Percentiles rank a stretch among this genome's conserved stretches.
phyloP scores from a whole-genome alignment of 2,888 invertebrate species.

The Drosophila pullipes region DNA sequence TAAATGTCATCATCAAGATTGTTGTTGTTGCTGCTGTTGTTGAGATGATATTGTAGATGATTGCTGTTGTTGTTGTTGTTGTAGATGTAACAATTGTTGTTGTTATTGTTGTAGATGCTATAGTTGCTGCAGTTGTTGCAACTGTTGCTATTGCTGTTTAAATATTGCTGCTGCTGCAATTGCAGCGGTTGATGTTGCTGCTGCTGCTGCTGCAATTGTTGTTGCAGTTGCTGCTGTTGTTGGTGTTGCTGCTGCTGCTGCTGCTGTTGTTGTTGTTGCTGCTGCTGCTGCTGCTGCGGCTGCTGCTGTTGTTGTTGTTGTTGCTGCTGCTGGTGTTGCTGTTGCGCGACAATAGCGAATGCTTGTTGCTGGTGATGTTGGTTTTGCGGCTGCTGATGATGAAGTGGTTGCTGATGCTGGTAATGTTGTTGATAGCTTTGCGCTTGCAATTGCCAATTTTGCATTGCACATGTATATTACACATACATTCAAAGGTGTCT shows the following conservation, averaged over 20 bases:
- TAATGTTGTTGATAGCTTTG: slow-evolving; percentile 74
- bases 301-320: slow-evolving; percentile 35
- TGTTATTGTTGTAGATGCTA: slow-evolving; percentile 44
- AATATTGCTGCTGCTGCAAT: slow-evolving; percentile 24
- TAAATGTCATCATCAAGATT: slow-evolving; percentile 81
- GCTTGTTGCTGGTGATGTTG: slow-evolving; percentile 45
- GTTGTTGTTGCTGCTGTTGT: slow-evolving; percentile 67
- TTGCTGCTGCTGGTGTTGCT: slow-evolving; percentile 61
- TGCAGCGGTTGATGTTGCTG: slow-evolving; percentile 34
- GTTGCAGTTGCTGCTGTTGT: slow-evolving; percentile 26
- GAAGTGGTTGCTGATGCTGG: slow-evolving; percentile 51
- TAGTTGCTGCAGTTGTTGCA: slow-evolving; percentile 59
- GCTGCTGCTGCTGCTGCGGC: slow-evolving; percentile 53
- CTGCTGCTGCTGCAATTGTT: slow-evolving; percentile 14
- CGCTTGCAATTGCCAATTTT: slow-evolving; percentile 82
- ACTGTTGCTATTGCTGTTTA: slow-evolving; percentile 53
- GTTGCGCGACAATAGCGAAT: slow-evolving; percentile 69
- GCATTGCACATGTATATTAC: slow-evolving; percentile 78
- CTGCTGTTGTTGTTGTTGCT: slow-evolving; percentile 46
- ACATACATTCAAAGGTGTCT: slow-evolving; percentile 45
- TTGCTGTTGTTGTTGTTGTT: slow-evolving; percentile 42
- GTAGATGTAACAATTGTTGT: slow-evolving; percentile 38
- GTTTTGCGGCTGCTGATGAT: slow-evolving; percentile 40
- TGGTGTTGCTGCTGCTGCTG: slow-evolving; percentile 22
- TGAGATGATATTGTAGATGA: slow-evolving; percentile 26